Evolutionary conservation across 2,113 vertebrate species (phyloP).

Genomic region (Eurystomus gularis): DNA sequence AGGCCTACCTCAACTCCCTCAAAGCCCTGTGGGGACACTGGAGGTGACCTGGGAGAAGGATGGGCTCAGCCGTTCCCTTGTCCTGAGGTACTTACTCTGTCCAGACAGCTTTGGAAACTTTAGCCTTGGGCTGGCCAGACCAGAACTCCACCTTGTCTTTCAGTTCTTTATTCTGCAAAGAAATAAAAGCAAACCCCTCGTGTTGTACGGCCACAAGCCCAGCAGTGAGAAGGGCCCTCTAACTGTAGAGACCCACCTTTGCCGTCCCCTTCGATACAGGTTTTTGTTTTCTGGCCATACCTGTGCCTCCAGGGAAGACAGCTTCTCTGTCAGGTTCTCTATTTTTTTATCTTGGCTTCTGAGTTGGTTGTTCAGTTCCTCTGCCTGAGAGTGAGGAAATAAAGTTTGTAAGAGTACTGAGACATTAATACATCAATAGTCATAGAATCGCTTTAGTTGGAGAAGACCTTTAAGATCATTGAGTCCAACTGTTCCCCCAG

Average conservation of each 20-base stretch:
- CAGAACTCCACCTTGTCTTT: conserved; percentile 62
- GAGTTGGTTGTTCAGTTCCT: conserved; percentile 67
- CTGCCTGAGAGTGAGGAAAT: conserved; percentile 55
- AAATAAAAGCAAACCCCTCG: background rate
- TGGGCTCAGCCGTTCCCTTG: accelerated
- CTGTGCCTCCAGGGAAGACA: conserved; percentile 64
- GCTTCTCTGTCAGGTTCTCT: conserved; percentile 64
- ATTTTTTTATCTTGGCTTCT: conserved; percentile 72
- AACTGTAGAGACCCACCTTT: no score
- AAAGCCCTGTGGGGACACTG: accelerated
- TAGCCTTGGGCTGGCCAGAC: background rate
- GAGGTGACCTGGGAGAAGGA: no score
- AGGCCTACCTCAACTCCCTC: background rate
- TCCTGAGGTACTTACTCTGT: conserved; percentile 38
- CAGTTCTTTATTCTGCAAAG: conserved; percentile 74
- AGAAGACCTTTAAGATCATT: no score
- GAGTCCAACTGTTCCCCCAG: no score
- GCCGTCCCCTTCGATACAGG: background rate
- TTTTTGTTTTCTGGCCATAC: background rate
- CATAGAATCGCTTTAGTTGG: no score
- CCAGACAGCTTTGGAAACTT: conserved; percentile 35
- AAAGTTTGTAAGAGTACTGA: background rate
- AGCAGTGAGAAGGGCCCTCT: accelerated
- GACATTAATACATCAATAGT: background rate
- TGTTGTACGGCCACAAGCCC: background rate